Evolutionary conservation across 2,888 invertebrate species (phyloP).

Genomic region (Amaurobius ferox): DNA sequence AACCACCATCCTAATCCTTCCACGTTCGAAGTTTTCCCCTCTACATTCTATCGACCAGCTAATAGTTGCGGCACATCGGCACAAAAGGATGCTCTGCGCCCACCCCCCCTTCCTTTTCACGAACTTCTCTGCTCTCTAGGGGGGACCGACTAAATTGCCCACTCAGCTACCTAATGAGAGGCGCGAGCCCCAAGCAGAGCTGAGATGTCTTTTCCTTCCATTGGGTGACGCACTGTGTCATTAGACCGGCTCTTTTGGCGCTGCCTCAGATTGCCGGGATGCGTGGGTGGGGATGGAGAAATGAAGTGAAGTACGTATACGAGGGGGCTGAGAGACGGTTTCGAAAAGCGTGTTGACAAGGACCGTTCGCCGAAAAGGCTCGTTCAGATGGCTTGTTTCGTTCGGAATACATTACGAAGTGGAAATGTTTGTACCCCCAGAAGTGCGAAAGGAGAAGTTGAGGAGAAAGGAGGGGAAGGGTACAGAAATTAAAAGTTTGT

Average conservation of each 20-base stretch:
- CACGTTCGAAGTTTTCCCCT: background rate
- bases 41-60: constrained; percentile 9
- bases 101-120: background rate
- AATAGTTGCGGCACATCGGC: constrained; percentile 16
- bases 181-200: background rate
- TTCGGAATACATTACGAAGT: background rate
- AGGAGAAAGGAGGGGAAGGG: background rate
- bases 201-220: constrained; percentile 6
- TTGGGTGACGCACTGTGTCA: constrained; percentile 12
- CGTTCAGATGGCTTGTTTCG: background rate
- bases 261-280: background rate
- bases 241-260: background rate
- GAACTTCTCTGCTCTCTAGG: background rate
- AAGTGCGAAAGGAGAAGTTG: background rate
- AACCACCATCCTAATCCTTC: background rate
- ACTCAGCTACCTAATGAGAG: constrained; percentile 16
- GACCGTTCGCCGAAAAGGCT: constrained; percentile 6
- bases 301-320: background rate
- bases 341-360: constrained; percentile 15
- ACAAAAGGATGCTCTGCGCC: background rate
- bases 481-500: too few species aligned
- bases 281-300: background rate
- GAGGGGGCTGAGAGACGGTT: background rate
- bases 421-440: background rate
- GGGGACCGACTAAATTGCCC: constrained; percentile 1